Evolutionary conservation across 2,888 invertebrate species (phyloP), one percentile per base, ranked within the genome.

Genomic region (Troglohyphantes excavatus): DNA sequence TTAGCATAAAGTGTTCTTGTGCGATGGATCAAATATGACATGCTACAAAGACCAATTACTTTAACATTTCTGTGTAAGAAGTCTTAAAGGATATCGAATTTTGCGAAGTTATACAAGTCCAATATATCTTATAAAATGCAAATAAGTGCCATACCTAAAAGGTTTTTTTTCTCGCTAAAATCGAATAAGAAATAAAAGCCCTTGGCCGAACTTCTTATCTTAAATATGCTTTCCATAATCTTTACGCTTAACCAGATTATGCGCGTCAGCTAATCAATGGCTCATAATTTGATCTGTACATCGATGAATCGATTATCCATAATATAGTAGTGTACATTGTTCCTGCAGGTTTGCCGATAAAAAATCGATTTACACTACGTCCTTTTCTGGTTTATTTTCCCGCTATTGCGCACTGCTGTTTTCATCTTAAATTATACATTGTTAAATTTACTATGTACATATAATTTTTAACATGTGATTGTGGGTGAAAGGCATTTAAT

Each of bases 251-350:
- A 53, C 87, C 63, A 59, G 73, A 82, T 81, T 88, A 43, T 61
- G 73, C 65, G 39, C 46, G 23, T 29, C 59, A 43, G 67, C 67
- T 88, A 88, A 88, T 88, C 87, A 81, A 88, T 88, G 65, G 19
- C 27, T 88, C 81, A 81, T 88, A 81, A 88, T 82, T 88, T 88
- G 81, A 88, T 88, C 61, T 59, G 73, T 72, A 33, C 33, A 53
- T 73, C 87, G 33, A 88, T 75, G 73, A 73, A 88, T 88, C 67
- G 87, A 88, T 81, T 88, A 88, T 26, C 87, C 39, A 75, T 88
- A 78, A 88, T 81, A 68, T 81, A 81, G 67, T 73, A 53, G 61
- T 63, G 70, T 88, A 59, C 81, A 81, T 88, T 88, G 87, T 88
- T 88, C 87, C 46, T 81, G 67, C 39, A 67, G 75, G n/a, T 39